A percentile compares a stretch with the other conserved stretches of the same genome.
Conservation (phyloP, 1,140 invertebrate genomes). For the Drosophila ironensis region DNA sequence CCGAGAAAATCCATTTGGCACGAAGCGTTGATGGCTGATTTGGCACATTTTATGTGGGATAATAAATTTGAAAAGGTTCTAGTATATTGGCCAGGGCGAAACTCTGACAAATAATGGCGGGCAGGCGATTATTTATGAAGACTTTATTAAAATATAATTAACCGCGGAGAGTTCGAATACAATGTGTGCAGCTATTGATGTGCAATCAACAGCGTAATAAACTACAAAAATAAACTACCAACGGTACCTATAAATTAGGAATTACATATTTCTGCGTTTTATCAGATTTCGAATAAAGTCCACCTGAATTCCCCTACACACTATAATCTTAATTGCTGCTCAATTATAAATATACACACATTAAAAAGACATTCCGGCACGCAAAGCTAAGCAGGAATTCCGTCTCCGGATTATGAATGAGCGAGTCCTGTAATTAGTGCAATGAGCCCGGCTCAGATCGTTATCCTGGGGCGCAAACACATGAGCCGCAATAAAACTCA, state of each 20-base stretch:
- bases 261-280: background rate
- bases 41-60: conserved; percentile 34
- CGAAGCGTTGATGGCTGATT: conserved; percentile 59
- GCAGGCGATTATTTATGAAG: conserved; percentile 56
- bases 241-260: background rate
- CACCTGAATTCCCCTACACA: conserved; percentile 1
- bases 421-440: conserved; percentile 63
- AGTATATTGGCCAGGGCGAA: conserved; percentile 18
- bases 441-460: conserved; percentile 55
- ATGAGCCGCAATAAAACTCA: conserved; percentile 70
- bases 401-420: conserved; percentile 56
- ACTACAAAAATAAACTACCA: background rate
- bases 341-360: conserved; percentile 26
- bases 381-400: conserved; percentile 29
- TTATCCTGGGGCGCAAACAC: conserved; percentile 50
- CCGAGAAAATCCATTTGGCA: conserved; percentile 63
- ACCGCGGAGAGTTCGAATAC: background rate
- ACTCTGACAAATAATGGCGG: conserved; percentile 60
- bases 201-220: too few species aligned
- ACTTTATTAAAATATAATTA: conserved; percentile 25
- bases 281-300: background rate
- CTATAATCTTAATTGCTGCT: conserved; percentile 31
- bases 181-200: too few species aligned
- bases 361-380: conserved; percentile 48
- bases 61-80: conserved; percentile 24